A percentile compares a stretch with the other conserved stretches of the same genome.
Evolutionary conservation across 2,797 vertebrate species (phyloP).

Genomic region (Enteromius paludinosus): DNA sequence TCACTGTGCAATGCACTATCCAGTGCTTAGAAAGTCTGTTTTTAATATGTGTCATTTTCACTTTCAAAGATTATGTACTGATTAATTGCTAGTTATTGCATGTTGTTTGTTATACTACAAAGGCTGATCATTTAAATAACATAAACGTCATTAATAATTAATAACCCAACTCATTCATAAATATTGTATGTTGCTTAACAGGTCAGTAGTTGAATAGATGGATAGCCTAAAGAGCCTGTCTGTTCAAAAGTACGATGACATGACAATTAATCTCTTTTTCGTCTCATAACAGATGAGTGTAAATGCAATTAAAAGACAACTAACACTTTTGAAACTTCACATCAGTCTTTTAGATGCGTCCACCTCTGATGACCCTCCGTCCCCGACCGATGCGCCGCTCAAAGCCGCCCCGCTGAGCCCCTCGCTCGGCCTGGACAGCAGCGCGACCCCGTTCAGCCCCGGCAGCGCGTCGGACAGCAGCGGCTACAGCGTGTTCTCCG

Average conservation of each 20-base stretch:
- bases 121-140: neutral
- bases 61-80: neutral
- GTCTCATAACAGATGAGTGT: neutral
- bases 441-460: slow-evolving; percentile 65
- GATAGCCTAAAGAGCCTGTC: neutral
- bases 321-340: neutral
- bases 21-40: neutral
- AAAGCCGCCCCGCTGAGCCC: slow-evolving; percentile 68
- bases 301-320: neutral
- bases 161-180: neutral
- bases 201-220: neutral
- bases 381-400: slow-evolving; percentile 62
- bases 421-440: slow-evolving; percentile 59
- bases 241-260: neutral
- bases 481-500: slow-evolving; percentile 67
- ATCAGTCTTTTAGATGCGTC: slow-evolving; percentile 64
- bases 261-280: neutral
- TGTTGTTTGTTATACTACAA: neutral
- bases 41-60: neutral
- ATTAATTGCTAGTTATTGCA: neutral
- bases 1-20: neutral
- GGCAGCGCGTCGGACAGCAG: slow-evolving; percentile 70
- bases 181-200: neutral
- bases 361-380: slow-evolving; percentile 62
- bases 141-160: neutral